Evolutionary conservation across 2,797 vertebrate species (phyloP).

Genomic region (Prunella strophiata): DNA sequence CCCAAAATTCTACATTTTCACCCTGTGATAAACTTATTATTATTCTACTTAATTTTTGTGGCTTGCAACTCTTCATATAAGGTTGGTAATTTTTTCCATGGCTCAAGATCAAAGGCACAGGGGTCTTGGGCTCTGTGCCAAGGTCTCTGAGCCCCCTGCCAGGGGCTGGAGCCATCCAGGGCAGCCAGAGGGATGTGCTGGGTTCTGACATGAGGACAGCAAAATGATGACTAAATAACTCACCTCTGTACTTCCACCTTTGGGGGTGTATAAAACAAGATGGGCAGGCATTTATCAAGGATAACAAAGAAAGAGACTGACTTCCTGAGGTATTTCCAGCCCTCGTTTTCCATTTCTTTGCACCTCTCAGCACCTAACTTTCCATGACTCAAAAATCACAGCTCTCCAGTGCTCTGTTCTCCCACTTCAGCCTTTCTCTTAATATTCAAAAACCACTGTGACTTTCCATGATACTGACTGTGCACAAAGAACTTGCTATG

Average conservation of each 20-base stretch:
- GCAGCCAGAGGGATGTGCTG: no score
- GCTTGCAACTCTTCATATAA: no score
- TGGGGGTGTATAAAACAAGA: neutral
- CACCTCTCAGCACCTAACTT: neutral
- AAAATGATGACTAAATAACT: neutral
- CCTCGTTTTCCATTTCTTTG: neutral
- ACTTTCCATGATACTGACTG: conserved; percentile 7
- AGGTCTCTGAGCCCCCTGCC: no score
- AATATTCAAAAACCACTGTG: conserved; percentile 6
- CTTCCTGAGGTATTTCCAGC: neutral
- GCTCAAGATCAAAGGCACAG: no score
- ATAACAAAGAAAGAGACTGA: neutral
- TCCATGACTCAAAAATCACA: neutral
- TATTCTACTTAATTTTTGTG: no score
- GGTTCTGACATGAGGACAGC: neutral
- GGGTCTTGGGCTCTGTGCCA: no score
- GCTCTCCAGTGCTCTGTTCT: neutral
- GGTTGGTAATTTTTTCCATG: no score
- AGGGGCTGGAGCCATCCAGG: no score
- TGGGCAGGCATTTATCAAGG: neutral
- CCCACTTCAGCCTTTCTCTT: conserved; percentile 7
- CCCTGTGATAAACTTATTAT: no score
- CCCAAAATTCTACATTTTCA: no score
- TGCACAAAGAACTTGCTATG: neutral
- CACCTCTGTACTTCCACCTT: neutral